Evolutionary conservation across 1,140 invertebrate genomes (phyloP).

Genomic region (Zaprionus taronus): DNA sequence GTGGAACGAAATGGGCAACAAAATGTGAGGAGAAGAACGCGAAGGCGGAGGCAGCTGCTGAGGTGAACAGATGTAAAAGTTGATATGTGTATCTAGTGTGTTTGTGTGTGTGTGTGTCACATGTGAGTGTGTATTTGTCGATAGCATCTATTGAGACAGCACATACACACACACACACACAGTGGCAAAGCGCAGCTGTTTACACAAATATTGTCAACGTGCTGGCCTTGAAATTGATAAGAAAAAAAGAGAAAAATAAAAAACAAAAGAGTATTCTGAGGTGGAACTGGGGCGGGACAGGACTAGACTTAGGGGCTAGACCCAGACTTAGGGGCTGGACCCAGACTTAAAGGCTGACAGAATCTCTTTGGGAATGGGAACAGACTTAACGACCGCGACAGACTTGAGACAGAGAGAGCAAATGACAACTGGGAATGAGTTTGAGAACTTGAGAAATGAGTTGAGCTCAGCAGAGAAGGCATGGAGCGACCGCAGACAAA

Average conservation of each 20-base stretch:
- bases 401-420: not conserved
- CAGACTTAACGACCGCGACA: constrained; percentile 7
- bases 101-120: constrained; percentile 25
- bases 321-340: constrained; percentile 8
- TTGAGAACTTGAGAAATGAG: constrained; percentile 10
- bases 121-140: constrained; percentile 23
- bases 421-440: not conserved
- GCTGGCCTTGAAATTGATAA: constrained; percentile 51
- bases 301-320: not conserved
- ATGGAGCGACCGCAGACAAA: not conserved
- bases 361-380: too few relatives aligned
- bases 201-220: constrained; percentile 50
- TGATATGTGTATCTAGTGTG: constrained; percentile 20
- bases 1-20: constrained; percentile 44
- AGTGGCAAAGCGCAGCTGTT: constrained; percentile 11
- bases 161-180: not conserved
- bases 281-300: not conserved
- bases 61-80: constrained; percentile 46
- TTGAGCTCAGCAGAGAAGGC: not conserved
- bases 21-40: constrained; percentile 8
- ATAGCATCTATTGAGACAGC: constrained; percentile 42
- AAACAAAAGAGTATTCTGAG: constrained; percentile 8
- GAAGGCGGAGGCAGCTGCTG: not conserved
- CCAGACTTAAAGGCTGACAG: constrained; percentile 5
- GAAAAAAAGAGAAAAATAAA: constrained; percentile 8